Conservation (phyloP, 1,140 invertebrate genomes). For the Apis cerana region DNA sequence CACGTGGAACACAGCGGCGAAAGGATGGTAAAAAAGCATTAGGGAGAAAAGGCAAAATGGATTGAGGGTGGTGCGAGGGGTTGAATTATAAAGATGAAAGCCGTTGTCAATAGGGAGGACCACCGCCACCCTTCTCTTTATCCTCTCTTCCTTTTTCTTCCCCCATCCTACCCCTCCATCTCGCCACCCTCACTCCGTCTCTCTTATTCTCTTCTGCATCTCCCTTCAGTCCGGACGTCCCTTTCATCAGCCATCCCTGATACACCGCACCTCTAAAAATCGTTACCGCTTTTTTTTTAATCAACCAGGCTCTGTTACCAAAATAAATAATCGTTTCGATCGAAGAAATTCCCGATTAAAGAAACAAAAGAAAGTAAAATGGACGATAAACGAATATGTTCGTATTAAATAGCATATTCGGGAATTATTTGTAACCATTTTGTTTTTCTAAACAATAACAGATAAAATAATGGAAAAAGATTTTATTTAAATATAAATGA, state of each 20-base stretch:
- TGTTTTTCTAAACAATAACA: no score
- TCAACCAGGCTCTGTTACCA: not conserved
- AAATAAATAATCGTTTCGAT: not conserved
- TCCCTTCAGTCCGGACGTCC: slow-evolving; percentile 9
- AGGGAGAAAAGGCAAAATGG: slow-evolving; percentile 76
- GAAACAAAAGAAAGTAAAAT: not conserved
- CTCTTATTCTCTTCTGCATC: not conserved
- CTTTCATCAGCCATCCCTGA: slow-evolving; percentile 38
- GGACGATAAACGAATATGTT: no score
- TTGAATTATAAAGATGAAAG: slow-evolving; percentile 80
- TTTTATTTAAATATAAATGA: no score
- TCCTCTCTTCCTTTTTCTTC: slow-evolving; percentile 62
- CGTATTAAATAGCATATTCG: no score
- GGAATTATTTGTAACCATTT: no score
- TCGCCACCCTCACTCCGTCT: not conserved
- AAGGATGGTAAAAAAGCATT: slow-evolving; percentile 73
- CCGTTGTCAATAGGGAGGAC: slow-evolving; percentile 76
- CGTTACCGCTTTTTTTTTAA: slow-evolving; percentile 24
- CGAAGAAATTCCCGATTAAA: slow-evolving; percentile 3
- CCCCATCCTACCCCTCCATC: slow-evolving; percentile 35
- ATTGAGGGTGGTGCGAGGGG: slow-evolving; percentile 75
- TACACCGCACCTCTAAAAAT: slow-evolving; percentile 51
- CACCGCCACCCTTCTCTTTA: slow-evolving; percentile 72
- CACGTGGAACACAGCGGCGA: slow-evolving; percentile 45
- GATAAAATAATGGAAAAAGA: no score